Evolutionary conservation across 2,113 vertebrate genomes (phyloP), one percentile per base, ranked within the genome.

Genomic region (Sclerurus mexicanus): DNA sequence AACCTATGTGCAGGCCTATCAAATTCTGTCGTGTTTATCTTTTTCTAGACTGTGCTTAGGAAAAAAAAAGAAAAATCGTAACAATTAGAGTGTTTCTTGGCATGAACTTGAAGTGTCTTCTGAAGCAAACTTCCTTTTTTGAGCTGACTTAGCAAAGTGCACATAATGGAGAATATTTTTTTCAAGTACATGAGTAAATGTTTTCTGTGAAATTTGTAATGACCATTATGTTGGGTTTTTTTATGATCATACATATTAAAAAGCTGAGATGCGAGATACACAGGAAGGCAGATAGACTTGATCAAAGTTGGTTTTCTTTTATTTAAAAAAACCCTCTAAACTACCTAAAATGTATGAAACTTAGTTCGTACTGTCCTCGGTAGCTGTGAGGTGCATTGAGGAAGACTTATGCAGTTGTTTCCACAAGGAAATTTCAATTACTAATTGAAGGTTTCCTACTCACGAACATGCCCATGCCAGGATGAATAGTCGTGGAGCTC

Each of bases 181-280:
- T 83, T 71, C 7, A 50, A 49, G 25, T 66, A 62, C 8, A 19
- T 0, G 1, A 59, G 5, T 40, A 23, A 49, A 28, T 62, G 4
- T 31, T 86, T 78, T 63, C 27, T 55, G 44, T 71, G 58, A 84
- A 75, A 59, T 40, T 33, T 58, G 3, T 67, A 44, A 35, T 82
- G 19, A 35, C 25, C 0, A 0, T 27, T 62, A 11, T 19, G 9
- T 42, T 35, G 46, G 46, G 2, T 44, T 39, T 44, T 72, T 71
- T 84, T 9, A 59, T 27, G 37, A 23, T 56, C 0, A 2, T 49
- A 69, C 27, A 6, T 46, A 37, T 14, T 74, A 23, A 82, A 87
- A 81, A 78, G 12, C 17, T 71, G 37, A 74, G 44, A 85, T 20
- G 6, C 22, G 23, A 82, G 33, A 17, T 86, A 20, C 1, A 9